phyloP scores from a whole-genome alignment of 1,140 invertebrate species.

The Drosophila funebris region DNA sequence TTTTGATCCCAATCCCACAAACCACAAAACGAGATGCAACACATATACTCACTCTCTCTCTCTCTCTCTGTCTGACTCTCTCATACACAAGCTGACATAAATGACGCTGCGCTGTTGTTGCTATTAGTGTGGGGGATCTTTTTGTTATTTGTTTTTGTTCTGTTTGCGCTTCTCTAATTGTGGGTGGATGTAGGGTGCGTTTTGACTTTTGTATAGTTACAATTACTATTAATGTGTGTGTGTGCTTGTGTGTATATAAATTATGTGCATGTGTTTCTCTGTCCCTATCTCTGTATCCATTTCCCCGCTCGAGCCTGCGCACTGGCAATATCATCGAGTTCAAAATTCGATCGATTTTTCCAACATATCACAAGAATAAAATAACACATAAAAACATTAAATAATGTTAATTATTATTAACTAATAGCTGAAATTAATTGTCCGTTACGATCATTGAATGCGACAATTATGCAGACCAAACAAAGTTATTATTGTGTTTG shows the following conservation, averaged over 20 bases:
- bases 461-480: slow-evolving; percentile 59
- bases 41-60: neutral
- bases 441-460: slow-evolving; percentile 52
- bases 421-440: slow-evolving; percentile 39
- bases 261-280: too few relatives aligned
- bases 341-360: slow-evolving; percentile 69
- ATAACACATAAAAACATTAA: slow-evolving; percentile 27
- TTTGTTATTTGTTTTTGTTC: slow-evolving; percentile 51
- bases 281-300: neutral
- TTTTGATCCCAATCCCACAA: slow-evolving; percentile 57
- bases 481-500: slow-evolving; percentile 22
- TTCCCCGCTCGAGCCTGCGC: slow-evolving; percentile 28
- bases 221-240: slow-evolving; percentile 38
- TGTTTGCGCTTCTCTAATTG: slow-evolving; percentile 41
- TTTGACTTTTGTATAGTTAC: slow-evolving; percentile 40
- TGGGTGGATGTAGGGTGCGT: slow-evolving; percentile 51
- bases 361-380: too few relatives aligned
- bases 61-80: neutral
- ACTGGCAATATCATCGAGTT: slow-evolving; percentile 14
- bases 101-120: slow-evolving; percentile 1
- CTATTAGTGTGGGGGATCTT: slow-evolving; percentile 61
- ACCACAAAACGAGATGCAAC: slow-evolving; percentile 8
- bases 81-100: neutral
- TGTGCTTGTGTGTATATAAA: slow-evolving; percentile 20
- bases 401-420: slow-evolving; percentile 25